Evolutionary conservation across 2,797 vertebrate genomes (phyloP), one percentile per base, ranked within the genome.

Genomic region (Notamacropus eugenii): DNA sequence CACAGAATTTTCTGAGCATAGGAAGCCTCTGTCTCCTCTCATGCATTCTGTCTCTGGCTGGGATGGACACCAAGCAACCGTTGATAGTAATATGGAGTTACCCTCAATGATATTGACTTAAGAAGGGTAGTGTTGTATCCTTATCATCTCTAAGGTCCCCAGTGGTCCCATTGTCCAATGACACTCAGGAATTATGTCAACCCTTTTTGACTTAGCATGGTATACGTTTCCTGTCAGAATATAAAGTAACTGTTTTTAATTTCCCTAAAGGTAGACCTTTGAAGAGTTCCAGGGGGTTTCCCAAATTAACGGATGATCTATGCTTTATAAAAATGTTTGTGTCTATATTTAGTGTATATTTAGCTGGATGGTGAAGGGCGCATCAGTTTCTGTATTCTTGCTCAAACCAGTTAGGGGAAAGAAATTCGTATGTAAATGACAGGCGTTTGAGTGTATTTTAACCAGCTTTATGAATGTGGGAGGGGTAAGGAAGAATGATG

Each of bases 121-220:
- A 40, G n/a, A 82, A 82, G 40, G 40, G 74, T 82, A 74, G 74
- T 40, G 74, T 9, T 82, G 22, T 24, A 40, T 46, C 9, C 40
- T 19, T 40, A 87, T 46, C 74, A 27, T 50, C 3, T 9, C 74
- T 87, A 46, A 22, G 74, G 40, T 10, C 22, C 74, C 22, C 74
- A 87, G 8, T 1, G 9, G 40, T 87, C 2, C 74, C 2, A 2
- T 50, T 50, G 22, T 11, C 24, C 74, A 50, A 24, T 74, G 19
- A 94, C 58, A 87, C 57, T 50, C 90, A 82, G 92, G 57, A 95
- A 67, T 2, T n/a, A 74, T 91, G 34, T 95, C 50, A 54, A 52
- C 52, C 11, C 8, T 94, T 95, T 90, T 54, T 74, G 74, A 92
- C n/a, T 56, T 91, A 50, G 90, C 12, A 13, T 67, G 27, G 56